phyloP scores from a whole-genome alignment of 1,140 invertebrate species.

The Platorchestia sp. region DNA sequence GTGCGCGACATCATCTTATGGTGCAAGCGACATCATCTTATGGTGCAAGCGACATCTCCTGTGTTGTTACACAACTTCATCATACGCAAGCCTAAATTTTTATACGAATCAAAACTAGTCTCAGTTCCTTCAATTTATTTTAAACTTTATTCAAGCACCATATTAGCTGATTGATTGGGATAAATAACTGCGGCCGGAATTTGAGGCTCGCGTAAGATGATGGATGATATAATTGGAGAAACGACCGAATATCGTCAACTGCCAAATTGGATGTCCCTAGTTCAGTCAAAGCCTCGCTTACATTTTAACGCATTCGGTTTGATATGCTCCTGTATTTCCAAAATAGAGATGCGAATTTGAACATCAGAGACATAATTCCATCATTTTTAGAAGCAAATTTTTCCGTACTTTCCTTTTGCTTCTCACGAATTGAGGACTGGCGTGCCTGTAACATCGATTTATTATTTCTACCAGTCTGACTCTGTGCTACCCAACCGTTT shows the following conservation, averaged over 20 bases:
- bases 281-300: neutral
- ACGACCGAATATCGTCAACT: too few relatives aligned
- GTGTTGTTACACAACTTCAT: too few relatives aligned
- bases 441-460: neutral
- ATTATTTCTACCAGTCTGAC: neutral
- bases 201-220: too few relatives aligned
- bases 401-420: neutral
- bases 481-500: neutral
- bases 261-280: neutral
- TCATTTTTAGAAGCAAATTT: neutral
- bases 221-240: too few relatives aligned
- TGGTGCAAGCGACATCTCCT: too few relatives aligned
- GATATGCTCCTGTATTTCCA: neutral
- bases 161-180: neutral
- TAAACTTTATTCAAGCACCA: neutral
- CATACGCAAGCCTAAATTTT: too few relatives aligned
- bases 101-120: too few relatives aligned
- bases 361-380: neutral
- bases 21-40: too few relatives aligned
- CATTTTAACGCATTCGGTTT: neutral
- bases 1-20: too few relatives aligned
- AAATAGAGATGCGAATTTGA: neutral
- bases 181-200: too few relatives aligned
- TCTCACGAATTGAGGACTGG: neutral
- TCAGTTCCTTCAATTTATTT: too few relatives aligned